A percentile compares a stretch with the other conserved stretches of the same genome.
Evolutionary conservation across 2,113 vertebrate species (phyloP).

Genomic region (Mastomys coucha): DNA sequence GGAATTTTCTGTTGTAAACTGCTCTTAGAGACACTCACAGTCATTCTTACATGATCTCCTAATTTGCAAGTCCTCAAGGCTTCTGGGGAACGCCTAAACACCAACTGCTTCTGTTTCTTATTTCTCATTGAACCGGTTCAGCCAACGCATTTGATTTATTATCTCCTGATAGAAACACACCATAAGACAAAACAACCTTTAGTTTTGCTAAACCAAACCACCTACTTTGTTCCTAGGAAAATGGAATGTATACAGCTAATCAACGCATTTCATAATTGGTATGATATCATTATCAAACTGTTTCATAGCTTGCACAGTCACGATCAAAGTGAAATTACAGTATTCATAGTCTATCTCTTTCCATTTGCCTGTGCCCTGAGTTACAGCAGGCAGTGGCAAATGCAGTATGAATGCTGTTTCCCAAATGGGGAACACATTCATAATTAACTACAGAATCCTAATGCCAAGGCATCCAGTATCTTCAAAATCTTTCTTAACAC

Average conservation of each 20-base stretch:
- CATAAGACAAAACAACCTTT: not conserved
- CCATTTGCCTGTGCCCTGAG: not conserved
- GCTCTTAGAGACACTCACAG: conserved; percentile 34
- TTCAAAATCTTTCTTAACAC: conserved; percentile 7
- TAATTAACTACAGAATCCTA: not conserved
- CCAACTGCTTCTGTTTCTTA: not conserved
- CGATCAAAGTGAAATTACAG: not conserved
- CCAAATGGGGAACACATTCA: not conserved
- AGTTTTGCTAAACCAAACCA: not conserved
- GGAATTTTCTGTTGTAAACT: not conserved
- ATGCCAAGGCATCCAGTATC: not conserved
- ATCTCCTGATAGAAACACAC: not conserved
- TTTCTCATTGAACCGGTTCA: not conserved
- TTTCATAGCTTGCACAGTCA: not conserved
- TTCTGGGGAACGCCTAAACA: not conserved
- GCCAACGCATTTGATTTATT: not conserved
- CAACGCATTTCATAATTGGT: not conserved
- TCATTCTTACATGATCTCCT: not conserved
- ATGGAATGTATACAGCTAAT: not conserved
- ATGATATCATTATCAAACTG: not conserved
- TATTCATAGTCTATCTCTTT: not conserved
- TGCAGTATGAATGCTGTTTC: not conserved
- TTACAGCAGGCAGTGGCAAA: not conserved
- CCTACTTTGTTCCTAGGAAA: not conserved
- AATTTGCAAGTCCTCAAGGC: not conserved